These are phyloP conservation scores for Anthonomus grandis DNA, from an alignment of 1,140 invertebrate genomes.

Conservation along the genomic window DNA sequence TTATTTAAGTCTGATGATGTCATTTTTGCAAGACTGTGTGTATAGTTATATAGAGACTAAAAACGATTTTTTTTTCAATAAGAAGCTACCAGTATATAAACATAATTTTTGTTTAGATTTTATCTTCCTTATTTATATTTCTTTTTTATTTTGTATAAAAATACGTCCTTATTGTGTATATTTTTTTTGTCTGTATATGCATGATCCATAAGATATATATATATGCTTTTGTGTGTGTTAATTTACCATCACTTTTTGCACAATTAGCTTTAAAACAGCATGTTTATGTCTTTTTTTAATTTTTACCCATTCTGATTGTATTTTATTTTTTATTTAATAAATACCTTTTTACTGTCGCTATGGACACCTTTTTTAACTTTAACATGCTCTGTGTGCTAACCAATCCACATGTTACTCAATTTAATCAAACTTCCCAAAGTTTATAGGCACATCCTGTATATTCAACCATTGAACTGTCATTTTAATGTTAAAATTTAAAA, in stretches of 20 bases:
- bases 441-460: no score
- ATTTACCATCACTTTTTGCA: not conserved
- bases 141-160: constrained; percentile 11
- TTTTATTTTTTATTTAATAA: constrained; percentile 11
- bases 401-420: constrained; percentile 1
- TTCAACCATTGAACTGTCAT: no score
- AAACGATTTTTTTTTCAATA: no score
- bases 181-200: constrained; percentile 9
- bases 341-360: constrained; percentile 7
- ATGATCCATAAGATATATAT: no score
- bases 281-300: constrained; percentile 3
- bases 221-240: not conserved
- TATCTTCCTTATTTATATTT: not conserved
- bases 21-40: no score
- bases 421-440: no score
- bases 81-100: no score
- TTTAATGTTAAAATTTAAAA: no score
- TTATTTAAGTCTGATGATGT: no score
- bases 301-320: constrained; percentile 11
- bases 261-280: not conserved
- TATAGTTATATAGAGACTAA: no score
- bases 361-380: constrained; percentile 25
- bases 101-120: no score
- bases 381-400: constrained; percentile 24
- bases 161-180: constrained; percentile 10